Evolutionary conservation across 2,113 vertebrate genomes (phyloP), one percentile per base, ranked within the genome.

Genomic region (Toxotes chatareus): DNA sequence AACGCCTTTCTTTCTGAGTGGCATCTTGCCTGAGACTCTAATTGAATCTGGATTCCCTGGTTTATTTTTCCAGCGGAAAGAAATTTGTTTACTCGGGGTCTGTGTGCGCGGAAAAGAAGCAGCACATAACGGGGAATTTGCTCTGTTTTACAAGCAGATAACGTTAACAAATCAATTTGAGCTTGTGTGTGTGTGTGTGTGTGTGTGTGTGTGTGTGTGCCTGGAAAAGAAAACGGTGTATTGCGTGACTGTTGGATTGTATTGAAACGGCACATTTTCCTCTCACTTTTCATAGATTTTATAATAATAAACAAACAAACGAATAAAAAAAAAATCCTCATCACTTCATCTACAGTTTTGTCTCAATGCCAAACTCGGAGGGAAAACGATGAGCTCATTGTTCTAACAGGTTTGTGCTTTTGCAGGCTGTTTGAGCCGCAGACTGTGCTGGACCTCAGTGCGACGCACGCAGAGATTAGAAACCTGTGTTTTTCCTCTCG

Each of bases 381-480:
- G 47, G 2, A 31, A 75, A 69, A 42, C 65, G 86, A 89, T 88
- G 89, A 92, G 79, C 79, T 92, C 86, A 89, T 90, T 88, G 81
- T 89, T 91, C 61, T 73, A 84, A 86, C 88, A 89, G 89, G 79
- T 91, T 66, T 86, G 14, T 72, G 64, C 23, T 55, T 21, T 70
- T 83, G 83, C 73, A 79, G 64, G 72, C 76, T 73, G 75, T 9
- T 31, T 31, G 12, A 14, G 53, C 53, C 21, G 19, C 42, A 81
- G 63, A 5, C 31, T 40, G 72, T 27, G 9, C 57, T 72, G 70
- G 76, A 68, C 42, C 27, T 34, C 10, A 23, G 61, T n/a, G 16
- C 59, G 73, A 79, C 62, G 32, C 71, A 76, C 49, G 85, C 51
- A 76, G 80, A 73, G 31, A 82, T 75, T 17, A 63, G 71, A 80